Base-by-base conservation (phyloP, 2,888 invertebrate species). In the Tetragnatha montana region DNA sequence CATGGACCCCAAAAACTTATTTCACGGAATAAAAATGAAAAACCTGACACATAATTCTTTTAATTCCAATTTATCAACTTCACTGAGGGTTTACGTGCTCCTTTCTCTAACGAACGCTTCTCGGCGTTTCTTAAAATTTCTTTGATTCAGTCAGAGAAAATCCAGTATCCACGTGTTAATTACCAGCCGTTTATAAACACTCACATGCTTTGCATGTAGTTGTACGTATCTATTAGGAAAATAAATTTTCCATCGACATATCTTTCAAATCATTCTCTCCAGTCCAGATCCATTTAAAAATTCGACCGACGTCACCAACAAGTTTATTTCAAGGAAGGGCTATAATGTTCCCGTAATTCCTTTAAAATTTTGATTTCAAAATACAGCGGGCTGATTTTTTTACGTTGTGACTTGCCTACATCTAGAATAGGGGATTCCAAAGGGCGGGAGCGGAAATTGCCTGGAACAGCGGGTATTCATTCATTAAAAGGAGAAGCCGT, bases 401-500 rank as follows among this genome's bases (percentile, higher is more conserved):
- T 17, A 35, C 21, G 12, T 73, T 14, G 35, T 35, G 21, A 2
- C 73, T 35, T 8, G 17, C 4, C 14, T 68, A 68, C 68, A 68
- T 6, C 4, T 14, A 68, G n/a, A 17, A 3, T 68, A 17, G 14
- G 14, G 71, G 22, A 81, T 21, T 50, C 22, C 35, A 83, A 50
- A 60, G n/a, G 21, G 21, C 19, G 21, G 8, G 12, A 50, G 51
- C 85, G 85, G 85, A 85, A 85, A 85, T 85, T 85, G 85, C 76
- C 1, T 68, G 50, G 50, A 84, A 75, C 49, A 51, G 76, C 19
- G 78, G 78, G 71, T 71, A 85, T 78, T 69, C 50, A 70, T 85
- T 85, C 78, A 79, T 85, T 85, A 35, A 69, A 69, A 85, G 50
- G 22, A 14, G 85, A 85, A 85, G 71, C 85, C 85, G 71, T 79